A percentile compares a stretch with the other conserved stretches of the same genome.
Evolutionary conservation across 2,113 vertebrate species (phyloP).

Genomic region (Centropus bengalensis): DNA sequence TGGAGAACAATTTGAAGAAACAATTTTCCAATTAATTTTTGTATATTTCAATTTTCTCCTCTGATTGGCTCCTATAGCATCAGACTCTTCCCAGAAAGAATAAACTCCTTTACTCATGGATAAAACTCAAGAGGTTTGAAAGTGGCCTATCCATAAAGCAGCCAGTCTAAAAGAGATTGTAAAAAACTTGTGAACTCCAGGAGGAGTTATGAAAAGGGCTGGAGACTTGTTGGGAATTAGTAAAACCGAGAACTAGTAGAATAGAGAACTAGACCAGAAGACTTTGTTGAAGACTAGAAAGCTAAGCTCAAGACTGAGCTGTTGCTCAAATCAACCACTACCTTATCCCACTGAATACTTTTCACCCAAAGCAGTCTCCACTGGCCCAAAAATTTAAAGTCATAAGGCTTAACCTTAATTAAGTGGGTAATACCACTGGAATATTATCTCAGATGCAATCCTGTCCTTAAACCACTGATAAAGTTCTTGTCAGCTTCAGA

Average conservation of each 20-base stretch:
- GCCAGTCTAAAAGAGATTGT: not conserved
- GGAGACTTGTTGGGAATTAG: not conserved
- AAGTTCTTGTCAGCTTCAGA: not conserved
- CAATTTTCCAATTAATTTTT: not conserved
- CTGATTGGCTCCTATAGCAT: not conserved
- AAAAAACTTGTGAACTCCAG: not conserved
- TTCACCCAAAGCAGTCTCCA: not conserved
- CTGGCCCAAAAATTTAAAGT: not conserved
- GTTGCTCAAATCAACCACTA: not conserved
- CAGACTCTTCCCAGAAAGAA: not conserved
- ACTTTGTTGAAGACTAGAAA: not conserved
- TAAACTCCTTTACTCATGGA: not conserved
- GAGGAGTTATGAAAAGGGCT: not conserved
- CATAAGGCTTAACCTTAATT: not conserved
- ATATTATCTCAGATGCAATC: not conserved
- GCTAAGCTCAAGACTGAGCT: not conserved
- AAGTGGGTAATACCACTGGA: not conserved
- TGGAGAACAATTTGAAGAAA: not conserved
- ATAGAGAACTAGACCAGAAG: not conserved
- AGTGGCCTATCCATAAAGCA: not conserved
- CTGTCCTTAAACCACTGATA: not conserved
- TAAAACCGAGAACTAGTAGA: not conserved
- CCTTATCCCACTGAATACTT: not conserved
- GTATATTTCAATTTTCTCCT: not conserved
- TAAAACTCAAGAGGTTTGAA: not conserved